Evolutionary conservation across 1,140 invertebrate genomes (phyloP).

Genomic region (Drosophila eugracilis): DNA sequence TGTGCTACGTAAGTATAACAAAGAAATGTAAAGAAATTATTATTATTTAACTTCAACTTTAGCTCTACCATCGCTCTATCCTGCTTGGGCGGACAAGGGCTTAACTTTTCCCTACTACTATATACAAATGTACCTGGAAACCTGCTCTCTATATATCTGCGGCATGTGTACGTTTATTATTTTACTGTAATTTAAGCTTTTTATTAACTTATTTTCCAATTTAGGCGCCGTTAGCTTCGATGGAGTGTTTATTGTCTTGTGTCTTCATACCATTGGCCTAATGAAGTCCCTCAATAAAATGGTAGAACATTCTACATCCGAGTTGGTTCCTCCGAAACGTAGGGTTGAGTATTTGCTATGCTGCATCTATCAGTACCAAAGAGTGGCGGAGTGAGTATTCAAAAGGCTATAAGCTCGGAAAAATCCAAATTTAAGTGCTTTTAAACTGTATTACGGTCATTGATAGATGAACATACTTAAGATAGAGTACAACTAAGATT

Average conservation of each 20-base stretch:
- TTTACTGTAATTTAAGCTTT: not conserved
- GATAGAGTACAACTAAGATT: too few relatives aligned
- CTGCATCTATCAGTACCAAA: constrained; percentile 74
- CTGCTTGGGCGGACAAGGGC: constrained; percentile 64
- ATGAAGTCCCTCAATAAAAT: constrained; percentile 61
- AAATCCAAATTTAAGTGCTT: too few relatives aligned
- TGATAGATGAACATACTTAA: too few relatives aligned
- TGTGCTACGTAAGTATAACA: constrained; percentile 57
- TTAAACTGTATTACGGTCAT: too few relatives aligned
- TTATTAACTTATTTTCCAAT: not conserved
- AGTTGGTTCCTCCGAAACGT: constrained; percentile 50
- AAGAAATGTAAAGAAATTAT: not conserved
- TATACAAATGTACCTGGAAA: constrained; percentile 58
- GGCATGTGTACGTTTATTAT: constrained; percentile 64
- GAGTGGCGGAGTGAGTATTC: constrained; percentile 22
- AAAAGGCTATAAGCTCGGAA: not conserved
- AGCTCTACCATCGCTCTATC: constrained; percentile 70
- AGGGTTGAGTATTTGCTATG: constrained; percentile 68
- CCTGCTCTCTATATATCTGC: constrained; percentile 58
- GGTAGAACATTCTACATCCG: constrained; percentile 60
- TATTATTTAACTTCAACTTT: not conserved
- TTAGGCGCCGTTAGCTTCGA: constrained; percentile 73
- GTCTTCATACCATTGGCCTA: constrained; percentile 65
- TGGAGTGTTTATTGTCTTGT: constrained; percentile 74
- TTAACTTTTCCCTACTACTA: constrained; percentile 71